phyloP scores from a whole-genome alignment of 2,113 vertebrate genomes.

The Cettia cetti region DNA sequence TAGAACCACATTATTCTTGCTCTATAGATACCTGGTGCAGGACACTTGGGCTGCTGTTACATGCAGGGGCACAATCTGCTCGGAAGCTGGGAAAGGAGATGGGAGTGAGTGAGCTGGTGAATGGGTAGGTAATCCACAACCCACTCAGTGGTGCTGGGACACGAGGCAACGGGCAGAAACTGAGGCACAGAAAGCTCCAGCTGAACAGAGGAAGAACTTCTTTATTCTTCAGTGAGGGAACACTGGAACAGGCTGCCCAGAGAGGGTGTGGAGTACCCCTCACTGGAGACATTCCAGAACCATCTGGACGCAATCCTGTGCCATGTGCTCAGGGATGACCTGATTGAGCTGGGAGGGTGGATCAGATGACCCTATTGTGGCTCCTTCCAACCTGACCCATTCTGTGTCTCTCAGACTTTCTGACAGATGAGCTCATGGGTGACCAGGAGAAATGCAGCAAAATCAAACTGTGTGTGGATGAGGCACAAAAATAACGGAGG shows the following conservation, averaged over 20 bases:
- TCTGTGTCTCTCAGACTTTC: background rate
- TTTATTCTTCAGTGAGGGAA: background rate
- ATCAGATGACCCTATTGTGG: background rate
- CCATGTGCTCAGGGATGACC: background rate
- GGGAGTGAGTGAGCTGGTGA: background rate
- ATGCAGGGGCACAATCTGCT: accelerated
- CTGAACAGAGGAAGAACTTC: background rate
- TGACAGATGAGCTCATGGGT: accelerated
- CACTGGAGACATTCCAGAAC: background rate
- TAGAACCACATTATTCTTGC: background rate
- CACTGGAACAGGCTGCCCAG: background rate
- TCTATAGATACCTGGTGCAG: background rate
- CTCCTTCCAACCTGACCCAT: background rate
- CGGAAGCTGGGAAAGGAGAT: background rate
- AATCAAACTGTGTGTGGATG: background rate
- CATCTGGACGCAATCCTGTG: background rate
- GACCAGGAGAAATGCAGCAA: background rate
- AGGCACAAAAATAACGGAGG: background rate
- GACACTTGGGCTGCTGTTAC: accelerated
- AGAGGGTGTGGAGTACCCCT: background rate
- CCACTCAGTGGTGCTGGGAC: background rate
- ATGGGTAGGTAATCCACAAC: accelerated
- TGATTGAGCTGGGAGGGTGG: background rate
- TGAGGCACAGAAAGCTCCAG: background rate
- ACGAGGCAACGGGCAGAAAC: background rate